Percentiles rank a stretch among this genome's conserved stretches.
Conservation (phyloP, 2,888 invertebrate species). For the Electrophaes corylata region DNA sequence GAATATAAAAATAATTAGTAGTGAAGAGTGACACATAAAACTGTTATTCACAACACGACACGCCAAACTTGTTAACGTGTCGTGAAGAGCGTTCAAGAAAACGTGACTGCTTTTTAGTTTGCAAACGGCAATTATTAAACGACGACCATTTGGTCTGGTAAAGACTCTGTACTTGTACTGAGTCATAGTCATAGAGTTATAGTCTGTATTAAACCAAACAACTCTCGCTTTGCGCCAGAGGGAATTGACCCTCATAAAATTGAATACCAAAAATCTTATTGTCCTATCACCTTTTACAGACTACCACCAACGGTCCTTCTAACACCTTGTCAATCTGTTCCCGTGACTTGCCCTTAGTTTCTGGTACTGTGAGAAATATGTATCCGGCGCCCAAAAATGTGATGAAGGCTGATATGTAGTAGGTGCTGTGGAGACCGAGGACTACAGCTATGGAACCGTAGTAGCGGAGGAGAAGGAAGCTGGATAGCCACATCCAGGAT, state of each 20-base stretch:
- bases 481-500: slow-evolving; percentile 78
- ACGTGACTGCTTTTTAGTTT: neutral
- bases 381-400: slow-evolving; percentile 70
- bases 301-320: slow-evolving; percentile 62
- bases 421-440: slow-evolving; percentile 71
- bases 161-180: neutral
- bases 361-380: slow-evolving; percentile 63
- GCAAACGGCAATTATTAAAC: neutral
- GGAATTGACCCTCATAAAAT: slow-evolving; percentile 7
- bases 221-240: neutral
- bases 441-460: slow-evolving; percentile 66
- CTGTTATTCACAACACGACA: neutral
- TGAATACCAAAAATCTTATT: slow-evolving; percentile 26
- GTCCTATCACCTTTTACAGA: slow-evolving; percentile 53
- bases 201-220: neutral
- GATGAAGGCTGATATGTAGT: slow-evolving; percentile 70
- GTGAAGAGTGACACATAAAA: no score
- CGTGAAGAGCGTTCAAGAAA: neutral
- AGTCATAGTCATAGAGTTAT: neutral
- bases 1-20: no score
- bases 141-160: neutral
- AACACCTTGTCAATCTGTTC: slow-evolving; percentile 66
- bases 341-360: slow-evolving; percentile 70
- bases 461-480: slow-evolving; percentile 73
- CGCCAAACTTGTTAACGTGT: neutral